Evolutionary conservation across 2,888 invertebrate species (phyloP), one percentile per base, ranked within the genome.

Genomic region (Hydriomena furcata): DNA sequence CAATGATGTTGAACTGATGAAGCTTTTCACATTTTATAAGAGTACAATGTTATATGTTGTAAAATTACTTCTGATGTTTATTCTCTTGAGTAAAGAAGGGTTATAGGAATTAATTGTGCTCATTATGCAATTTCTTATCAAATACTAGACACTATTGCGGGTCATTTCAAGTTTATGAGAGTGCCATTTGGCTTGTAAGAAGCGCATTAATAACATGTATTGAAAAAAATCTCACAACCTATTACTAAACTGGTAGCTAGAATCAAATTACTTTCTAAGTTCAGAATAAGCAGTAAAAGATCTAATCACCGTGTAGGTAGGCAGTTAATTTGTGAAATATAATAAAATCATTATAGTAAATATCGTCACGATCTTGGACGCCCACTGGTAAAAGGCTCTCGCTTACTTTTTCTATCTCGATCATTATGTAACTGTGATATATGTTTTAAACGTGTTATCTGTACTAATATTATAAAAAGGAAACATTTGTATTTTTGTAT

Each of bases 231-330:
- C 44, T 43, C 40, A 35, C 12, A 35, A 30, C 11, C 24, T 7
- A 35, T 35, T 31, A 31, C 12, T n/a, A 8, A 52, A 47, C 52
- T 17, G 21, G 52, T 47, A 47, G 52, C 52, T 28, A 38, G 35
- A 48, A 52, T 51, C 38, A 40, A 38, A 52, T 52, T 55, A 50
- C 55, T 47, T 60, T 51, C 27, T 47, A 53, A 51, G 53, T 43
- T 27, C 51, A 50, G 47, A 58, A 60, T 37, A 41, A 34, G 52
- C 37, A 24, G 53, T 53, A 53, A 55, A 47, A 61, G 52, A 59
- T 60, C 27, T 40, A 53, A 63, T 46, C 57, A 57, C 38, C 28
- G 55, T 49, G 61, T 65, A 55, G 61, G 61, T 30, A 40, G 60
- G 30, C 44, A 44, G 55, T 60, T 61, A 61, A 61, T 60, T 59